phyloP scores from a whole-genome alignment of 2,888 invertebrate genomes.

The Bombylius major region DNA sequence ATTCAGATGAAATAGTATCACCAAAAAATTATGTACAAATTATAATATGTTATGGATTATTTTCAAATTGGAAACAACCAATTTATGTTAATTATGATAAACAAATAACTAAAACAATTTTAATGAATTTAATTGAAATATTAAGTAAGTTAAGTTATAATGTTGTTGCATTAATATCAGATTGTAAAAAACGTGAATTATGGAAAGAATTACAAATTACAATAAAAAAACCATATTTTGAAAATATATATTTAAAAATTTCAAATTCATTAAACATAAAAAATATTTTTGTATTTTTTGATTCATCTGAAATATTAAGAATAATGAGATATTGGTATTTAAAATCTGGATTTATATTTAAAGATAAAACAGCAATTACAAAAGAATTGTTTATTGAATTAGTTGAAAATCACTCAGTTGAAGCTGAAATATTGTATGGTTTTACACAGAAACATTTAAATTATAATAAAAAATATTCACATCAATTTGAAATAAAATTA shows the following conservation, averaged over 20 bases:
- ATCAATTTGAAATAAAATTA: not conserved
- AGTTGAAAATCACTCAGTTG: not conserved
- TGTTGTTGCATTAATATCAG: conserved; percentile 1
- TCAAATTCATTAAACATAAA: not conserved
- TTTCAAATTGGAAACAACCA: conserved; percentile 6
- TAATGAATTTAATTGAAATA: not conserved
- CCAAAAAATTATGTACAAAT: conserved; percentile 3
- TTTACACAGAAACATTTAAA: not conserved
- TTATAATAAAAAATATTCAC: not conserved
- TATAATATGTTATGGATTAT: conserved; percentile 5
- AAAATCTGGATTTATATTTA: not conserved
- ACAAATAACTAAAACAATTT: not conserved
- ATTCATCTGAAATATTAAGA: not conserved
- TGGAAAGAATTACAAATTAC: not conserved
- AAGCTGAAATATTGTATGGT: not conserved
- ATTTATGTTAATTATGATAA: conserved; percentile 5
- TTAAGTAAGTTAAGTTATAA: conserved; percentile 1
- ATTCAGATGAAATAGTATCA: conserved; percentile 2
- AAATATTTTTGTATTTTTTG: not conserved
- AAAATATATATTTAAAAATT: too few species aligned
- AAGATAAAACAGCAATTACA: not conserved
- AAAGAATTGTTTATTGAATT: not conserved
- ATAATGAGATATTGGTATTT: not conserved
- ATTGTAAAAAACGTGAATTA: not conserved
- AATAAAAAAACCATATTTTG: not conserved